Base-by-base conservation (phyloP, 2,113 vertebrate species). In the Callipepla squamata region DNA sequence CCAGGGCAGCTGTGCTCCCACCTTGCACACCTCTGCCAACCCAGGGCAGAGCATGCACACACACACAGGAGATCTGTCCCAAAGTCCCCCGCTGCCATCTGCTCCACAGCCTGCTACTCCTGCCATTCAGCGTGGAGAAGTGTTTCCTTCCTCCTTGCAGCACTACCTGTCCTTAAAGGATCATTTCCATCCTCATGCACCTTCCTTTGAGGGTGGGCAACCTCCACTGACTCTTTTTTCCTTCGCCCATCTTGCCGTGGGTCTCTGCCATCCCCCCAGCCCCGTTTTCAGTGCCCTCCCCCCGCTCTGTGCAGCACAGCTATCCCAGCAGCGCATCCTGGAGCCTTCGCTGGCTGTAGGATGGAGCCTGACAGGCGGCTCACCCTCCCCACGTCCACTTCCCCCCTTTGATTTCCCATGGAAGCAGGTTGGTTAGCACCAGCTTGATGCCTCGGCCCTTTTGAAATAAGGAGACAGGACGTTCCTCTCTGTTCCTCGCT, bases 41-140 rank as follows among this genome's bases (percentile, higher is more conserved):
- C 36, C 44, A 21, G 36, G 44, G 7, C 40, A 91, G 10, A 67
- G 6, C 58, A 57, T 4, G n/a, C 58, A n/a, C 8, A 32, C 7
- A 18, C 26, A 4, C 3, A 17, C 25, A 23, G 1, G 17, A 10
- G 42, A 4, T 0, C 2, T 59, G 6, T 30, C 44, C 88, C 38
- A 20, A 59, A 25, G 11, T 50, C 13, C 21, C 19, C 28, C 28
- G 19, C 3, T 40, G 32, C 26, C 38, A 61, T 44, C 21, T 47
- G 32, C 38, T 62, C 47, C 57, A 28, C 32, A 84, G 16, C 38
- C 57, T 70, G 9, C n/a, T 9, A 2, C 22, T 80, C 55, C 47
- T 47, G 4, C 22, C 16, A 19, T 75, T 63, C 34, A 38, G 3
- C 3, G 8, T 1, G 34, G 32, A 70, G 15, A 69, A 17, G 1